Conservation (phyloP, 2,113 vertebrate genomes). For the Coptodon rendalli region DNA sequence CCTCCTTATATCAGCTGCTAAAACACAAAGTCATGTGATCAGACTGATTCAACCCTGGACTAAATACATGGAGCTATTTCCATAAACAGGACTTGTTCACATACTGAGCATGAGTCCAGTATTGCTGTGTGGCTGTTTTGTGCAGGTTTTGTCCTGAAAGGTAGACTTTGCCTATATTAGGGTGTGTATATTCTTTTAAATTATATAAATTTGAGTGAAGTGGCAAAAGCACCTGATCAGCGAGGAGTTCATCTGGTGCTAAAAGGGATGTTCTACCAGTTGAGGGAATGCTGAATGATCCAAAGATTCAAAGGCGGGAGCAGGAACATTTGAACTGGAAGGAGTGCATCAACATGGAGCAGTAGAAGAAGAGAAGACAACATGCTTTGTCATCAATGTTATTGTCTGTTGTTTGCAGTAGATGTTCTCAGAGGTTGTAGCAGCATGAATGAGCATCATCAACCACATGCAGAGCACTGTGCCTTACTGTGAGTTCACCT, state of each 20-base stretch:
- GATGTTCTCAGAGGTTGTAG: constrained; percentile 37
- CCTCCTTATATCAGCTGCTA: constrained; percentile 24
- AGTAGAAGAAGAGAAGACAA: constrained; percentile 28
- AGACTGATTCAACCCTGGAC: constrained; percentile 8
- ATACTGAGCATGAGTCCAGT: neutral
- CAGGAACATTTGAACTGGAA: neutral
- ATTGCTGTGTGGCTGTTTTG: constrained; percentile 7
- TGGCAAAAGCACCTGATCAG: neutral
- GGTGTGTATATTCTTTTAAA: neutral
- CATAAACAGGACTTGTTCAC: neutral
- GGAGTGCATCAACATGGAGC: neutral
- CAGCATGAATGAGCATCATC: constrained; percentile 56
- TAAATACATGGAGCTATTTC: neutral
- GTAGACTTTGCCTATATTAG: neutral
- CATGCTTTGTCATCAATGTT: constrained; percentile 4
- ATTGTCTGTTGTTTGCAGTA: neutral
- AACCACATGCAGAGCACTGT: constrained; percentile 67
- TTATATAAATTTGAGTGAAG: constrained; percentile 7
- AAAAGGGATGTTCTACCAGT: neutral
- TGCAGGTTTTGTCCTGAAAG: constrained; percentile 56
- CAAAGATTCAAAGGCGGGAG: constrained; percentile 31
- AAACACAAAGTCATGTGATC: constrained; percentile 14
- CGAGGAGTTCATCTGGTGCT: constrained; percentile 5
- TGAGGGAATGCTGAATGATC: constrained; percentile 23
- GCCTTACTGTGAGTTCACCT: constrained; percentile 70